Evolutionary conservation across 2,888 invertebrate genomes (phyloP), one percentile per base, ranked within the genome.

Genomic region (Melinaea menophilus): DNA sequence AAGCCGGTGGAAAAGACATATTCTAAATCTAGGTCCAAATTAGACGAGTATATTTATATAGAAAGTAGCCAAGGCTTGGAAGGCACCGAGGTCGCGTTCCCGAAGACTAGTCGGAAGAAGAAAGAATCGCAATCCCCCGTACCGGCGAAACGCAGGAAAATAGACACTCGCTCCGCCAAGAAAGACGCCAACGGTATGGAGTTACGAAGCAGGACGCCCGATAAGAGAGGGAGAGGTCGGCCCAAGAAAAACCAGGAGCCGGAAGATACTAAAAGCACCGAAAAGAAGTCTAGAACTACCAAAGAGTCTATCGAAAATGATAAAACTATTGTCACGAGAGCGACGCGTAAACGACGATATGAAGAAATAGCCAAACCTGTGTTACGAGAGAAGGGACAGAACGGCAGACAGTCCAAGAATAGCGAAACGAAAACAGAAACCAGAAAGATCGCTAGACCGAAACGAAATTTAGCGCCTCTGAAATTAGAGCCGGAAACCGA

Each of bases 291-390:
- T 4, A 72, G 86, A 56, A 75, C 78, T 2, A 84, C 85, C 2
- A 90, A 90, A 65, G 90, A 90, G 67, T 90, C 90, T 0, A 90
- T 90, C 58, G 90, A 90, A 65, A 90, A 90, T 56, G 88, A 89
- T 31, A 89, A 86, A 65, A 76, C 79, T 0, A 69, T 71, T 0
- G 74, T 76, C 2, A 80, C 81, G 0, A 73, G 84, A 58, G 76
- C 71, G 3, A 88, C 88, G 0, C 73, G 90, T 1, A 90, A 90
- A 67, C 71, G 90, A 33, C 81, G 79, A 13, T 75, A 80, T 59
- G 87, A 88, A 9, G 88, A 89, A 35, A 73, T 75, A 0, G 73
- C 75, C 0, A 90, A 86, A 63, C 88, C 88, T 0, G 87, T 89
- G 0, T 69, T 90, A 0, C 75, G 90, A n/a, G 90, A 90, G 61